Percentiles rank a stretch among this genome's conserved stretches.
Conservation (phyloP, 2,113 vertebrate species). For the Sinocyclocheilus anshuiensis region DNA sequence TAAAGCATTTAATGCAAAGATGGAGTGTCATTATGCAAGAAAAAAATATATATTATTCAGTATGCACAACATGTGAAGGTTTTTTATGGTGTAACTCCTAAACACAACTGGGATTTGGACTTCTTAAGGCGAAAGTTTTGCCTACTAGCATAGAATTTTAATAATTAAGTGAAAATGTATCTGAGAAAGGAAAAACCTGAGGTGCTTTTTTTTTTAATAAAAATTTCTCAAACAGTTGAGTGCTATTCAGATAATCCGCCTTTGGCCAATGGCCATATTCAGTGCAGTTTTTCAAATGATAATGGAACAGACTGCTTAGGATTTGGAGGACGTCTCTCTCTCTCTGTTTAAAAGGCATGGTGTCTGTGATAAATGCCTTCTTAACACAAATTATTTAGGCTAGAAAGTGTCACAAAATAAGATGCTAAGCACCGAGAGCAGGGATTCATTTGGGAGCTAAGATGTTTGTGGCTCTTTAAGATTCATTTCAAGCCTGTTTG, state of each 20-base stretch:
- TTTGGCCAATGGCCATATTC: slow-evolving; percentile 17
- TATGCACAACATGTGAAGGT: too few species aligned
- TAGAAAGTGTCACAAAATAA: slow-evolving; percentile 1
- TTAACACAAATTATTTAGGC: slow-evolving; percentile 33
- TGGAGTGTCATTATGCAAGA: too few species aligned
- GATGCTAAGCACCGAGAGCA: neutral
- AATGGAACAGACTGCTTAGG: slow-evolving; percentile 34
- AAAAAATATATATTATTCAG: too few species aligned
- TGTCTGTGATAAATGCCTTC: slow-evolving; percentile 19
- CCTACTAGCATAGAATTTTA: slow-evolving; percentile 53
- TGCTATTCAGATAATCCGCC: slow-evolving; percentile 35
- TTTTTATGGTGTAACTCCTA: neutral
- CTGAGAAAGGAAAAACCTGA: slow-evolving; percentile 11
- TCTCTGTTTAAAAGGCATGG: slow-evolving; percentile 11
- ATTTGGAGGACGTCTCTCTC: slow-evolving; percentile 23
- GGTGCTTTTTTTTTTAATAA: neutral
- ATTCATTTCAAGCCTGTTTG: slow-evolving; percentile 4
- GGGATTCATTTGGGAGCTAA: neutral
- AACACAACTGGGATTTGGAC: slow-evolving; percentile 11
- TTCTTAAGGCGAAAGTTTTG: neutral
- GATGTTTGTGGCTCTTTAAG: slow-evolving; percentile 3
- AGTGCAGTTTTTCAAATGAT: slow-evolving; percentile 20
- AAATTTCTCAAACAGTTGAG: slow-evolving; percentile 5
- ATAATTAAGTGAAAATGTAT: slow-evolving; percentile 52
- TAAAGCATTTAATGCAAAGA: slow-evolving; percentile 2